Evolutionary conservation across 2,888 invertebrate species (phyloP).

Genomic region (Stenurella melanura): DNA sequence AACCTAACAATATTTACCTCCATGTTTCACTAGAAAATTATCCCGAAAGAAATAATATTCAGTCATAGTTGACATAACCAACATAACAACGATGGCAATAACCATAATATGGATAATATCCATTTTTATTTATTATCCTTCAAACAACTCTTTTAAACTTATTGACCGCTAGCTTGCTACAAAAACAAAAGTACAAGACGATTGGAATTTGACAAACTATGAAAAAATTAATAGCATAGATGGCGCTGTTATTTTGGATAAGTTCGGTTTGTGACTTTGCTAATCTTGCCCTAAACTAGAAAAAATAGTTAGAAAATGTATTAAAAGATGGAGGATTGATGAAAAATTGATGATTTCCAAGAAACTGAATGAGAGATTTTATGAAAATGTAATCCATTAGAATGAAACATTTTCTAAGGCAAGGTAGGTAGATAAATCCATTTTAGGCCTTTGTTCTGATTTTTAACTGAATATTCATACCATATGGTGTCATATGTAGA

Average conservation of each 20-base stretch:
- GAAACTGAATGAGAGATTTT: no score
- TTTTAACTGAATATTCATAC: no score
- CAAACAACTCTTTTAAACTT: no score
- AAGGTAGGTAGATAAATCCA: no score
- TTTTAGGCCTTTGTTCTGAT: no score
- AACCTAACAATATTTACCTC: slow-evolving; percentile 25
- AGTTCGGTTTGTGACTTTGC: neutral
- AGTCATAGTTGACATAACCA: neutral
- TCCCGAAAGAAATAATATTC: slow-evolving; percentile 21
- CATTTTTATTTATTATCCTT: neutral
- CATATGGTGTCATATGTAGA: no score
- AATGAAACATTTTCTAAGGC: no score
- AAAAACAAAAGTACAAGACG: no score
- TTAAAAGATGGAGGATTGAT: neutral
- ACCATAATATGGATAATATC: neutral
- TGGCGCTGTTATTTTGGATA: neutral
- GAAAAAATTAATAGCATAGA: neutral
- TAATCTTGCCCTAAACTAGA: neutral
- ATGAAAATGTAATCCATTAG: no score
- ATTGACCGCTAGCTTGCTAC: neutral
- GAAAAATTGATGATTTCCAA: no score
- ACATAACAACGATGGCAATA: neutral
- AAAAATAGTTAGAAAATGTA: neutral
- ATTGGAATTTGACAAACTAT: neutral
- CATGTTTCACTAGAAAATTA: neutral